phyloP scores from a whole-genome alignment of 2,113 vertebrate genomes.

The Oncorhynchus nerka region DNA sequence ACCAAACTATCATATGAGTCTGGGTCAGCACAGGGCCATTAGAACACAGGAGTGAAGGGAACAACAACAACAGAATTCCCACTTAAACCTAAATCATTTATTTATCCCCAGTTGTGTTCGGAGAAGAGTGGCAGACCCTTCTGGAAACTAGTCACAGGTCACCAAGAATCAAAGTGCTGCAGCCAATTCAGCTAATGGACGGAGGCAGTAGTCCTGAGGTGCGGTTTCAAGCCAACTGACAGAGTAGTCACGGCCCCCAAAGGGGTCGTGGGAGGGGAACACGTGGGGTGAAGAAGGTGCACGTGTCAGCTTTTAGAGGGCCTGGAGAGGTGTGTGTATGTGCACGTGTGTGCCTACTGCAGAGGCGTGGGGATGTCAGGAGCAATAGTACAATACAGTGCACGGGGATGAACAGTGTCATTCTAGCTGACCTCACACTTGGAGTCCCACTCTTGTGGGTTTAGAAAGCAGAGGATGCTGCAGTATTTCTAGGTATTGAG shows the following conservation, averaged over 20 bases:
- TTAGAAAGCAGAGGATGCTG: not conserved
- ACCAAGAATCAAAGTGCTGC: constrained; percentile 41
- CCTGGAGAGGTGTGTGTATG: constrained; percentile 8
- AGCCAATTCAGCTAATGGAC: constrained; percentile 64
- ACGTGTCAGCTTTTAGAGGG: not conserved
- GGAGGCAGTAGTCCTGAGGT: constrained; percentile 44
- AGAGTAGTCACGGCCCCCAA: constrained; percentile 26
- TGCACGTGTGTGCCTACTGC: not conserved
- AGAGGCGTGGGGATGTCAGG: not conserved
- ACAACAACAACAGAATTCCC: constrained; percentile 9
- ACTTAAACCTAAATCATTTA: constrained; percentile 13
- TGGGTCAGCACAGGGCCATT: constrained; percentile 32
- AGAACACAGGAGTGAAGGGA: not conserved
- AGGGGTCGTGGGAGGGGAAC: constrained; percentile 25
- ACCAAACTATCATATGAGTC: constrained; percentile 58
- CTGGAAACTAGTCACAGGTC: constrained; percentile 11
- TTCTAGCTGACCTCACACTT: not conserved
- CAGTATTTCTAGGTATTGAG: not conserved
- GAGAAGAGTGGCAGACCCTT: constrained; percentile 16
- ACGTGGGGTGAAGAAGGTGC: constrained; percentile 18
- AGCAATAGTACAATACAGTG: not conserved
- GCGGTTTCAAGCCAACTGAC: constrained; percentile 44
- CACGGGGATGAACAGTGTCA: not conserved
- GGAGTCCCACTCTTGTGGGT: not conserved
- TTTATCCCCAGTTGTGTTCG: not conserved